Base-by-base conservation (phyloP, 30 jellyfish, hydroid and myxozoan species). In the Hydra vulgaris region DNA sequence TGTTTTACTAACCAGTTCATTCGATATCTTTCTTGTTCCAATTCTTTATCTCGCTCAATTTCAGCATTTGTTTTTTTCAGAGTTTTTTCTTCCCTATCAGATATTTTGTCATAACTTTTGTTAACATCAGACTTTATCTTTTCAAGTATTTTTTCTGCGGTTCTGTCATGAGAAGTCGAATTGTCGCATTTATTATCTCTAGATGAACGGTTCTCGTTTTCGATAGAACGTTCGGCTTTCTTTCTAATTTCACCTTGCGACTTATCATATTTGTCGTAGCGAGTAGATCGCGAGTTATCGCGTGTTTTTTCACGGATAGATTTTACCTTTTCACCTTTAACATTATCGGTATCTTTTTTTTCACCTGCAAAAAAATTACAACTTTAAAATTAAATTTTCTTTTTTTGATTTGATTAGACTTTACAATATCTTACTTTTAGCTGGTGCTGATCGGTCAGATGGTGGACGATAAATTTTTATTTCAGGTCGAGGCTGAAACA, bases 381-480 rank as follows among this genome's bases (percentile, higher is more conserved):
- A 23, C 15, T 21, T 1, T 69, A 1, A 1, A 40, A 40, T 3
- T 3, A 12, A 40, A 40, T 40, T 40, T 12, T 3, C 61, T 40
- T 40, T 40, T 3, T 3, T 3, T 40, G 12, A 40, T 40, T 3
- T 40, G 5, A 3, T 3, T n/a, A n/a, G n/a, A n/a, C n/a, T n/a
- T n/a, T n/a, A n/a, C n/a, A n/a, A n/a, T n/a, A n/a, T n/a, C n/a
- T n/a, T n/a, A 40, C 61, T 40, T 40, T 40, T 40, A 40, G 61
- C 61, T 3, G 76, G 24, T 25, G 54, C 7, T 17, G 55, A 18
- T 18, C 79, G 25, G 23, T 21, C 79, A 22, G 84, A 76, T 15
- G 85, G 85, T 21, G 85, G 85, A 22, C 85, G 85, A 54, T 78
- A 78, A 18, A 78, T 78, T 54, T 78, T 78, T 77, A 78, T 78